These are phyloP conservation scores for Anoura caudifer DNA, from an alignment of 2,113 vertebrate species.

Conservation along the genomic window DNA sequence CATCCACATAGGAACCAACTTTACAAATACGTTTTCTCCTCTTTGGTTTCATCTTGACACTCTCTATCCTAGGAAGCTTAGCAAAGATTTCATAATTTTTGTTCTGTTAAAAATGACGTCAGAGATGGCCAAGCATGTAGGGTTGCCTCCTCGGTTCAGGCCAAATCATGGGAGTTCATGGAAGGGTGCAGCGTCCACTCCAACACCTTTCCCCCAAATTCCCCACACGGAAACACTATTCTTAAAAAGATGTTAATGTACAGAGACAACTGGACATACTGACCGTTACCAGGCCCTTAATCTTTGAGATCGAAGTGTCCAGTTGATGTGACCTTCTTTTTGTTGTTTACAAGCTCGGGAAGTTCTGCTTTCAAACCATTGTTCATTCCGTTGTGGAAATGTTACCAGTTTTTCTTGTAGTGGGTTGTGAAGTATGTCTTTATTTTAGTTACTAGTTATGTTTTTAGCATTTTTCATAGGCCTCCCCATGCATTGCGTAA, in stretches of 20 bases:
- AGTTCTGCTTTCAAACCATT: conserved; percentile 31
- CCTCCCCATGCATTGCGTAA: not conserved
- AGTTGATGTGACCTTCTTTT: not conserved
- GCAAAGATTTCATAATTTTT: conserved; percentile 12
- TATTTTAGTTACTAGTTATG: not conserved
- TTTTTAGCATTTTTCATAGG: conserved; percentile 30
- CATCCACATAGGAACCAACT: not conserved
- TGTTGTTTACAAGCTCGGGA: not conserved
- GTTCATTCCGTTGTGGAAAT: not conserved
- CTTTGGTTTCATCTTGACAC: conserved; percentile 27
- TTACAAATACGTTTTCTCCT: conserved; percentile 5
- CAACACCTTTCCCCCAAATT: not conserved
- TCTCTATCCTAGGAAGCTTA: conserved; percentile 19
- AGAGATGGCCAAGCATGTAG: not conserved
- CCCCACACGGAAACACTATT: not conserved
- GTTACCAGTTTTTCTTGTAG: conserved; percentile 20
- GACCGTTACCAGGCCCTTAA: not conserved
- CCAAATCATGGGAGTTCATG: not conserved
- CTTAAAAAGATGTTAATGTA: not conserved
- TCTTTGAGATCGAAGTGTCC: not conserved
- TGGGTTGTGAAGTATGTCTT: not conserved
- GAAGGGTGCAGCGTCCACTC: not conserved
- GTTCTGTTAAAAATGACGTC: conserved; percentile 28
- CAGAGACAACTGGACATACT: not conserved
- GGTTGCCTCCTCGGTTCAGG: not conserved